These are phyloP conservation scores for Sebastes glaucus DNA, from an alignment of 2,797 vertebrate genomes.

Conservation along the genomic window DNA sequence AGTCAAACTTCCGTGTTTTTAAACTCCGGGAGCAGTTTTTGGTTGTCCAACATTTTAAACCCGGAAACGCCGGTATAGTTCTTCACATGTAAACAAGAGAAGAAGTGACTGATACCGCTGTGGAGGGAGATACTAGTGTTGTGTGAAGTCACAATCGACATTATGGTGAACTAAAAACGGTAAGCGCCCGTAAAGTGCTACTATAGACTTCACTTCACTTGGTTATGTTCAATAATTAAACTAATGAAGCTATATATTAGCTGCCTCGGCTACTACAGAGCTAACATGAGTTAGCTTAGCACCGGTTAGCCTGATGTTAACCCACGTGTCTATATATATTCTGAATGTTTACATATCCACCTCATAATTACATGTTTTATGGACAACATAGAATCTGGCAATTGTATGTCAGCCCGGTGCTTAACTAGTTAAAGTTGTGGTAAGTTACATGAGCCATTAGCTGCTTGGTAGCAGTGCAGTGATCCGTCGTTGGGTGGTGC, in stretches of 20 bases:
- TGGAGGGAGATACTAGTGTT: not conserved
- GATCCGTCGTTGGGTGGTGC: constrained; percentile 12
- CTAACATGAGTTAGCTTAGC: not conserved
- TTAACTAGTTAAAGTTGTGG: not conserved
- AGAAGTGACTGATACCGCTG: not conserved
- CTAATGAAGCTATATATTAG: not conserved
- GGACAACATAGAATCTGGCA: fast-evolving
- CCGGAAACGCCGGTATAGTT: constrained; percentile 36
- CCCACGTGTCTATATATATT: not conserved
- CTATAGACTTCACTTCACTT: not conserved
- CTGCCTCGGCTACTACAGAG: not conserved
- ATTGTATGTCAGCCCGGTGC: fast-evolving
- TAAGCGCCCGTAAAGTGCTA: not conserved
- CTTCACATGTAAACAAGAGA: constrained; percentile 18
- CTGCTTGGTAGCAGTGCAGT: not conserved
- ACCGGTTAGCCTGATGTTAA: not conserved
- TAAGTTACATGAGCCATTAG: not conserved
- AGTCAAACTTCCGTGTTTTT: not conserved
- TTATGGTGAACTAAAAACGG: not conserved
- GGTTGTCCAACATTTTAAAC: constrained; percentile 55
- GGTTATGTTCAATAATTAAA: not conserved
- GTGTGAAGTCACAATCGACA: not conserved
- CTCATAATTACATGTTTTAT: not conserved
- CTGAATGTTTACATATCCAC: not conserved
- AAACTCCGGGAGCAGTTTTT: constrained; percentile 34